These are phyloP conservation scores for Pandion haliaetus DNA, from an alignment of 2,113 vertebrate species.

Conservation along the genomic window DNA sequence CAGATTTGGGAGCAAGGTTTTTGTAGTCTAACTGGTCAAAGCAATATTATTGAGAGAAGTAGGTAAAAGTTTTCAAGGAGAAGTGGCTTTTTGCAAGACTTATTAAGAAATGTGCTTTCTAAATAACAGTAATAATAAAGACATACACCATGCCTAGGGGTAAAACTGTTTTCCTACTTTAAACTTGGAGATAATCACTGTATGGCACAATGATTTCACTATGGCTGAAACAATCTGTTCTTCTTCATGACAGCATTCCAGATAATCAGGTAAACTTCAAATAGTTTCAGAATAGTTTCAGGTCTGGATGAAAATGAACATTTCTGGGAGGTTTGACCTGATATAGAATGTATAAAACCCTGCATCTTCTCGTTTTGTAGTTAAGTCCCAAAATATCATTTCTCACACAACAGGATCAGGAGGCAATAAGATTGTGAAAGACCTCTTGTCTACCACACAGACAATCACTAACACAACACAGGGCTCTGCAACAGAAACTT, in stretches of 20 bases:
- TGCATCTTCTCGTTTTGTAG: background rate
- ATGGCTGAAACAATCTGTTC: background rate
- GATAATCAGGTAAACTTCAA: background rate
- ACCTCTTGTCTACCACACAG: background rate
- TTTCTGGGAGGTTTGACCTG: background rate
- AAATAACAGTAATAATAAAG: background rate
- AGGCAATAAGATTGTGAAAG: background rate
- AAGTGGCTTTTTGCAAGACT: background rate
- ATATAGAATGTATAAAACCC: background rate
- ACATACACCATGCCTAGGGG: background rate
- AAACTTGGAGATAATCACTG: background rate
- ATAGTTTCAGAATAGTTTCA: background rate
- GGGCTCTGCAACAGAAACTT: background rate
- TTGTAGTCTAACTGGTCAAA: background rate
- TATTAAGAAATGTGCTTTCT: background rate
- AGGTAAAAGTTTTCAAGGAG: background rate
- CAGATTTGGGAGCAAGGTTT: background rate
- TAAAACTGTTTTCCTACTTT: background rate
- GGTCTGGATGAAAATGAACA: background rate
- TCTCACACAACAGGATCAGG: background rate
- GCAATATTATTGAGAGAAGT: background rate
- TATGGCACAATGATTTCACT: background rate
- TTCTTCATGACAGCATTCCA: background rate
- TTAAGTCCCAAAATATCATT: background rate
- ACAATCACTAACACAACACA: rapidly evolving